These are phyloP conservation scores for Hipposideros larvatus DNA, from an alignment of 2,797 vertebrate genomes.

Conservation along the genomic window DNA sequence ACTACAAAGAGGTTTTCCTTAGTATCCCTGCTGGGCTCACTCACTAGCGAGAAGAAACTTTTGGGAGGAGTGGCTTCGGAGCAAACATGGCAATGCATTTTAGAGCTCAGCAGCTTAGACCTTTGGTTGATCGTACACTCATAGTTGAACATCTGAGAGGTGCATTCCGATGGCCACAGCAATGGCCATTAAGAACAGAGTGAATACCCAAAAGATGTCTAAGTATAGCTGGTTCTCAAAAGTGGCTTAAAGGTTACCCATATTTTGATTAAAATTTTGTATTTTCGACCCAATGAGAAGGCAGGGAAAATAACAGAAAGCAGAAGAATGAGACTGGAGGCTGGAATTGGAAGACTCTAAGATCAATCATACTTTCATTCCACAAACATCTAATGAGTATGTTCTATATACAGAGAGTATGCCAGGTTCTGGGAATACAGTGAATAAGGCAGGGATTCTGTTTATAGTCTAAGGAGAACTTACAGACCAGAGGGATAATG, in stretches of 20 bases:
- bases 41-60: background rate
- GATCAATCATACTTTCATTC: background rate
- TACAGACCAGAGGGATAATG: background rate
- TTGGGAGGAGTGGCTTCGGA: background rate
- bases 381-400: background rate
- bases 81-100: background rate
- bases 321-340: background rate
- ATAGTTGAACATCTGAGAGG: background rate
- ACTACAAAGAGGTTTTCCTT: background rate
- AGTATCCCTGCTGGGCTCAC: background rate
- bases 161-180: background rate
- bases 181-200: background rate
- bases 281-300: conserved; percentile 43
- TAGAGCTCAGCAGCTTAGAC: background rate
- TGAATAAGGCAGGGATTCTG: background rate
- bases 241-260: background rate
- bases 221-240: background rate
- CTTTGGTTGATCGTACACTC: background rate
- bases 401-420: background rate
- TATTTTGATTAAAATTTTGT: background rate
- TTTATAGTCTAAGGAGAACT: background rate
- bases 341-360: background rate
- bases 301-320: background rate
- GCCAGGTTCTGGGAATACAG: background rate
- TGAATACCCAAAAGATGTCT: background rate